Base-by-base conservation (phyloP, 2,113 vertebrate genomes). In the Riparia riparia region DNA sequence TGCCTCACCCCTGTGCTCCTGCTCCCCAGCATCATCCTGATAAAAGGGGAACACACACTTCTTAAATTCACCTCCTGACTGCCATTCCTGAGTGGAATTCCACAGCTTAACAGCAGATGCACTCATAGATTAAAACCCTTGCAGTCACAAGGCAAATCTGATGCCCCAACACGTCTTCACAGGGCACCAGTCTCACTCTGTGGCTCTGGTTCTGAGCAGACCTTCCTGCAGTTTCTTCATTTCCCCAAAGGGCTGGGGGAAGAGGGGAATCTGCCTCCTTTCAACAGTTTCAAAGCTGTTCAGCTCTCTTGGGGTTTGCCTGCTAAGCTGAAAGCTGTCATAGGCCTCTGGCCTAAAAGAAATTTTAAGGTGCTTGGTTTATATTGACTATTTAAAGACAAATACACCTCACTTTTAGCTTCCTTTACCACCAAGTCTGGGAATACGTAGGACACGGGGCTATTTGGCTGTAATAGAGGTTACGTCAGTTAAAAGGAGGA, bases 371-470 rank as follows among this genome's bases (percentile, higher is more conserved):
- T 19, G 28, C 4, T 76, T 18, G 49, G 32, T 78, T 79, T 89
- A 4, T 60, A 70, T 29, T 31, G 61, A 32, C 17, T 85, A 10
- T 71, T 76, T 60, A 61, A 60, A n/a, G 29, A 86, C 41, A 94
- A 82, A 68, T 14, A 45, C 6, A 41, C 12, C 34, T 82, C 22
- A 44, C 14, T 63, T 82, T 14, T 6, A 85, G 45, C 42, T 88
- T 95, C 39, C 74, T 61, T 80, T 57, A 29, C 31, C 15, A 53
- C 22, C 22, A 80, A 18, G 22, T 49, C 60, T 64, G 42, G 34
- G 51, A 78, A 42, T 24, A 57, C 0, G 0, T 31, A 57, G 42
- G 54, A 50, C 17, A 34, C 3, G 1, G 28, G 32, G 18, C 14
- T 82, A 9, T 41, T 63, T 68, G 54, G 31, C 25, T 84, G 13